Base-by-base conservation (phyloP, 2,888 invertebrate genomes). In the Alviniconcha strummeri region DNA sequence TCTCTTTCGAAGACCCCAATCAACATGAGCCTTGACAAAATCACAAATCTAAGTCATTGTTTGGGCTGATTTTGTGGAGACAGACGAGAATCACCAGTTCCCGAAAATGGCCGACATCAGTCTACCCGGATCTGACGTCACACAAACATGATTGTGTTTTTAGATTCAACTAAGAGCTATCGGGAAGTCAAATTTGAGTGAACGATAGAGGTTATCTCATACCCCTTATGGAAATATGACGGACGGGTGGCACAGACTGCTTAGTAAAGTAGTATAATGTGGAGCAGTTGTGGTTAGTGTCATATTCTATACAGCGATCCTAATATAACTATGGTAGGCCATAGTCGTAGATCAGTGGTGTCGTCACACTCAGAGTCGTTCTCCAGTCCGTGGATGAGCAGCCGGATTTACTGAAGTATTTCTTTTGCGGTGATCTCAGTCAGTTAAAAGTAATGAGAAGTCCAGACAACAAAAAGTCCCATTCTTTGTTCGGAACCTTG, bases 81-180 rank as follows among this genome's bases (percentile, higher is more conserved):
- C 64, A 36, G 36, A 36, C 36, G 36, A 36, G 36, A 11, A 78
- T 78, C 78, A 78, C 78, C 78, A 78, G 78, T 52, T 52, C 52
- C 64, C 60, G 64, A 78, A 78, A 57, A 78, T 78, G 78, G 78
- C 78, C 78, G 78, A 78, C 78, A 78, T 78, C 52, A 64, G 57
- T 64, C 64, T 64, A 60, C 36, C 78, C 78, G 78, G 78, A 78
- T 64, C 78, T 78, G 60, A 78, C 64, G 78, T 78, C 78, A 78
- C 64, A 5, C 5, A 56, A 60, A 78, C 64, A 19, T 15, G 11
- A 60, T 11, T 64, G 36, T 55, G 55, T 17, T n/a, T n/a, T 8
- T 9, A 76, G 5, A 76, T 15, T 13, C n/a, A 55, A 9, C 56
- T 7, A n/a, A 13, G 55, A 15, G 55, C 15, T 15, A 55, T 15